Evolutionary conservation across 2,797 vertebrate species (phyloP).

Genomic region (Dromococcyx pavoninus): DNA sequence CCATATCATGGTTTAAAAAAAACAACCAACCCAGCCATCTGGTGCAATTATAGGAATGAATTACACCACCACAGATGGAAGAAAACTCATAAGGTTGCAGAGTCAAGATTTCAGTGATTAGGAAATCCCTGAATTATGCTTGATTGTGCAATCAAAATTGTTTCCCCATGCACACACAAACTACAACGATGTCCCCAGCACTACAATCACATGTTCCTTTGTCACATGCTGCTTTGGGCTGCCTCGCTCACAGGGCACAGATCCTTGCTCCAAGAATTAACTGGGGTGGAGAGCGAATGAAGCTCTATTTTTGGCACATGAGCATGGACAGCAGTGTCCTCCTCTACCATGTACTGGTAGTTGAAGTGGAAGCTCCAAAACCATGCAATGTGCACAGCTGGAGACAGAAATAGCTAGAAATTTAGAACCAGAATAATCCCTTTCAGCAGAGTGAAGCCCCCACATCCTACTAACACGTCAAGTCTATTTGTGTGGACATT

Average conservation of each 20-base stretch:
- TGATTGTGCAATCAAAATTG: background rate
- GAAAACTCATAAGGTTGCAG: slow-evolving; percentile 16
- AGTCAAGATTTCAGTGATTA: slow-evolving; percentile 45
- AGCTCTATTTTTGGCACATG: background rate
- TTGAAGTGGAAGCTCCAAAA: background rate
- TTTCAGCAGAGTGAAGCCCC: background rate
- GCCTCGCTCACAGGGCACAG: background rate
- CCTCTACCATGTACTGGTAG: background rate
- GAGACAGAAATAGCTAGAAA: background rate
- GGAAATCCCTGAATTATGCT: slow-evolving; percentile 37
- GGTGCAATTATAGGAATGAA: slow-evolving; percentile 31
- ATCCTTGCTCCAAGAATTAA: background rate
- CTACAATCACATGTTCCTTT: background rate
- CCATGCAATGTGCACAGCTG: background rate
- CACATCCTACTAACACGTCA: background rate
- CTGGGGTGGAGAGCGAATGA: background rate
- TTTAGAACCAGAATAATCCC: background rate
- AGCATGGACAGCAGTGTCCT: background rate
- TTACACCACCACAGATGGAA: slow-evolving; percentile 59
- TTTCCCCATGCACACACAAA: background rate
- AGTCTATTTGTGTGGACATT: background rate
- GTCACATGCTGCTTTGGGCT: background rate
- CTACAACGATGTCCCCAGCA: background rate
- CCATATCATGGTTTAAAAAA: background rate
- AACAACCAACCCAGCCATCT: background rate